Conservation (phyloP, 2,888 invertebrate species). For the Nezara viridula region DNA sequence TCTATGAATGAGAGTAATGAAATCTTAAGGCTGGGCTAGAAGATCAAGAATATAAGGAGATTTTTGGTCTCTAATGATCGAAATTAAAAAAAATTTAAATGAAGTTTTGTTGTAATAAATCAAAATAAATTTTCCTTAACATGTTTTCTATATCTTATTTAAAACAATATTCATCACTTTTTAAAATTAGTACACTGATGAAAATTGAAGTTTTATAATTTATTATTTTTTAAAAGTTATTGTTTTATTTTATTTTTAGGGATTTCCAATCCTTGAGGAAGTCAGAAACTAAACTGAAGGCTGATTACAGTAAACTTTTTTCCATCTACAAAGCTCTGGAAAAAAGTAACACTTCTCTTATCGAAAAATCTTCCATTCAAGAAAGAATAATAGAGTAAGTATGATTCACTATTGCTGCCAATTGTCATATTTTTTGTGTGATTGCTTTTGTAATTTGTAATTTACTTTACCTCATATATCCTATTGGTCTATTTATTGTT, state of each 20-base stretch:
- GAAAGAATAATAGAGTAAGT: constrained; percentile 7
- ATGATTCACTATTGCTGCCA: background rate
- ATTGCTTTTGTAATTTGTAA: background rate
- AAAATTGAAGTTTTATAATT: background rate
- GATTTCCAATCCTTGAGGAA: background rate
- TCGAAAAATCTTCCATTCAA: background rate
- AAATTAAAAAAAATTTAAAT: background rate
- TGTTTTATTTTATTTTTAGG: background rate
- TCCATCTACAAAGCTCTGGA: background rate
- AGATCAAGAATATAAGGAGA: background rate
- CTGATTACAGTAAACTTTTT: background rate
- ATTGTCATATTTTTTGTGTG: background rate
- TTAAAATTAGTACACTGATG: background rate
- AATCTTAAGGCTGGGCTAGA: background rate
- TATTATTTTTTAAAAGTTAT: background rate
- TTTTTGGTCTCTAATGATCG: background rate
- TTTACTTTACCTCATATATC: too few relatives aligned
- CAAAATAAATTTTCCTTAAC: background rate
- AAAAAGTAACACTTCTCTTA: background rate
- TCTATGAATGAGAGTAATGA: too few relatives aligned
- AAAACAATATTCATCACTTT: background rate
- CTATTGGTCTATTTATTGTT: too few relatives aligned
- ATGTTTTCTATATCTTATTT: background rate
- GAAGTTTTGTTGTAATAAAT: background rate
- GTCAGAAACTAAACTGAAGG: background rate